Base-by-base conservation (phyloP, 2,888 invertebrate genomes). In the Cheilosia impressa region DNA sequence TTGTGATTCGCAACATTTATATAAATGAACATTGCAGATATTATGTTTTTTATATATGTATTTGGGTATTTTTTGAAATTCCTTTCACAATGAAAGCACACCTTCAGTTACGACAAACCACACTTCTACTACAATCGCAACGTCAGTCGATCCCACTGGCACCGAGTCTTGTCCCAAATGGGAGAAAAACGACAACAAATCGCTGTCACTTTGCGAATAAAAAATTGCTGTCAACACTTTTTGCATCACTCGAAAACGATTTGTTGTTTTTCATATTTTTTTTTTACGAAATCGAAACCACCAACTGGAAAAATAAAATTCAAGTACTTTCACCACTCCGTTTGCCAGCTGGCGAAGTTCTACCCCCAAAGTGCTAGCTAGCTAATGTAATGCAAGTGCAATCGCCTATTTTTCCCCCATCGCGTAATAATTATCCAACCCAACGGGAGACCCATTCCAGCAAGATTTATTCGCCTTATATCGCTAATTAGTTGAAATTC, bases 121-220 rank as follows among this genome's bases (percentile, higher is more conserved):
- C 10, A 47, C 63, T 83, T 22, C 72, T 83, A 83, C 43, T 83
- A 83, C 83, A 73, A 78, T 76, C 15, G 3, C 3, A 3, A 2
- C 27, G 34, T 41, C 55, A 41, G 2, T 27, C 17, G 13, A 45
- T 79, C 72, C 52, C 53, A 75, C 10, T 6, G 4, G 13, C 52
- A 17, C 27, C 34, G 4, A 52, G 5, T 13, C 6, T 43, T 19
- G 55, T 55, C n/a, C n/a, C 69, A 52, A 43, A 13, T 47, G 17
- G 13, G 13, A 27, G 38, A 78, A 85, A 68, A 85, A 77, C 72
- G 72, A 72, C 85, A 85, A 85, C 85, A 85, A 85, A 85, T 62
- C 60, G 52, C 81, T 81, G 81, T 81, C 85, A 85, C 24, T 57
- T 57, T 4, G 19, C 47, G 43, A 66, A 43, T 10, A 62, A 68